Percentiles rank a stretch among this genome's conserved stretches.
Evolutionary conservation across 2,113 vertebrate genomes (phyloP).

Genomic region (Isichthys henryi): DNA sequence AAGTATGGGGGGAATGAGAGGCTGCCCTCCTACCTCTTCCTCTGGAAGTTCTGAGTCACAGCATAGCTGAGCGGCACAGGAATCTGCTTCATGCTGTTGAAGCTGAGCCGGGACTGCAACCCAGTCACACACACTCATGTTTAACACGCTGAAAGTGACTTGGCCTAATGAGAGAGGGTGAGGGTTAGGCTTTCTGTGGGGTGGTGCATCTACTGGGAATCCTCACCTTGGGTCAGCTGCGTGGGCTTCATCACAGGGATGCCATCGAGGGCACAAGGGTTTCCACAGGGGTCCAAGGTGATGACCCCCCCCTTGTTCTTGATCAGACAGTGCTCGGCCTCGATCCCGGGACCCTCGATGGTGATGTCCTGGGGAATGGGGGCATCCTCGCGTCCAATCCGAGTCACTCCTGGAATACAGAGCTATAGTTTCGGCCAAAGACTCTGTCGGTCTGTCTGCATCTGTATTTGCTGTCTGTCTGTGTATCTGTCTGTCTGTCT

Average conservation of each 20-base stretch:
- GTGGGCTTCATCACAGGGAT: slow-evolving; percentile 58
- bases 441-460: not conserved
- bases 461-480: not conserved
- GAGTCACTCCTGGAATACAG: slow-evolving; percentile 56
- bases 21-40: not conserved
- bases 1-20: not conserved
- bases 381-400: slow-evolving; percentile 65
- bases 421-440: not conserved
- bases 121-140: not conserved
- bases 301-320: slow-evolving; percentile 57
- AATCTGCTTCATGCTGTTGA: not conserved
- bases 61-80: slow-evolving; percentile 5
- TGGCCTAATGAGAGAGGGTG: not conserved
- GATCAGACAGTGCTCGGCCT: slow-evolving; percentile 65
- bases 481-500: not conserved
- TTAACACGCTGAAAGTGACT: not conserved
- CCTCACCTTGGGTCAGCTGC: slow-evolving; percentile 63
- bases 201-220: not conserved
- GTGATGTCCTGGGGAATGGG: slow-evolving; percentile 61
- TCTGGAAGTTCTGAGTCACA: slow-evolving; percentile 53
- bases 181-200: not conserved
- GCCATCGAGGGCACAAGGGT: slow-evolving; percentile 66
- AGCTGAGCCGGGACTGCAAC: not conserved
- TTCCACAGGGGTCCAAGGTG: slow-evolving; percentile 66
- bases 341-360: slow-evolving; percentile 59